Evolutionary conservation across 2,888 invertebrate species (phyloP), one percentile per base, ranked within the genome.

Genomic region (Agrochola circellaris): DNA sequence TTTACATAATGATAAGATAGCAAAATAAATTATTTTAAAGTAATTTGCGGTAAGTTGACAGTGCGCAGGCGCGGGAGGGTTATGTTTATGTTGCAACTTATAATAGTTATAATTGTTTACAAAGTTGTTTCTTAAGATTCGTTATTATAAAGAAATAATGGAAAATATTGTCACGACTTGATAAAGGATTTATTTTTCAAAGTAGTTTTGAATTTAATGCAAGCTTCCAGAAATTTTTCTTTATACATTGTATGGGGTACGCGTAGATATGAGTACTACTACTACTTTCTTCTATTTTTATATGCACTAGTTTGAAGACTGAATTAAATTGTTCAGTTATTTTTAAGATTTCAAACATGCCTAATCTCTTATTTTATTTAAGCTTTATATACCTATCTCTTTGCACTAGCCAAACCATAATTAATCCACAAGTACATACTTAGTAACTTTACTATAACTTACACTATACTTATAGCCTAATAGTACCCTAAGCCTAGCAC

Each of bases 1-100:
- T 84, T 70, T 71, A 70, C 48, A 71, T 79, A 82, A 84, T 84
- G 61, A 61, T 82, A 82, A 77, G 67, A 62, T 60, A 66, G 45
- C 64, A 66, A 84, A 81, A 82, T 86, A 70, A 87, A 74, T 87
- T 87, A 85, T 82, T 88, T 81, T 23, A 9, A 74, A 75, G 79
- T 77, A 88, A 86, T 89, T 88, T 88, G 89, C 86, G 89, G 89
- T 88, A 73, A 72, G 73, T 13, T 45, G 65, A 8, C 64, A 56
- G 48, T 65, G 48, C 64, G 80, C 65, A 30, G 68, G 65, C 78
- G 80, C 62, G 8, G 20, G 30, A n/a, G 26, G 61, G 34, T 67
- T 75, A 17, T 79, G 82, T 81, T 74, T 67, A 30, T 83, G 82
- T 79, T 62, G 83, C 87, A 85, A 88, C 61, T 83, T 80, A 65